Conservation (phyloP, 1,140 invertebrate genomes). For the Glossosoma conforme region DNA sequence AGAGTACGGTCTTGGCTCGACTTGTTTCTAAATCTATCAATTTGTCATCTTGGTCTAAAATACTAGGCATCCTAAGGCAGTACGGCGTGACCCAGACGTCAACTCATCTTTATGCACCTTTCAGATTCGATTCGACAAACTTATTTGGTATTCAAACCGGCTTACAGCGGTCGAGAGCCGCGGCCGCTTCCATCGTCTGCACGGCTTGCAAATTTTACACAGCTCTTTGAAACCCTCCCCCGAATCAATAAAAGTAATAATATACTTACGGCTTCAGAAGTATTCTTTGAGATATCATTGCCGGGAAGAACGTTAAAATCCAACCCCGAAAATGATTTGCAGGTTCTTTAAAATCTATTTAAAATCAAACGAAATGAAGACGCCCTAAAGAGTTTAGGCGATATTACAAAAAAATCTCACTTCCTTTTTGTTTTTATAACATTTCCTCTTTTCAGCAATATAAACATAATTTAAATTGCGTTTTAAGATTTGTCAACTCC, state of each 20-base stretch:
- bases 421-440: too few species aligned
- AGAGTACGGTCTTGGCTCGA: too few species aligned
- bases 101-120: neutral
- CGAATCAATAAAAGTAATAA: conserved; percentile 18
- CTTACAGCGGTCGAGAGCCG: neutral
- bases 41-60: too few species aligned
- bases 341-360: conserved; percentile 9
- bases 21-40: too few species aligned
- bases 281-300: conserved; percentile 4
- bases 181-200: neutral
- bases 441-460: too few species aligned
- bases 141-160: conserved; percentile 12
- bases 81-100: too few species aligned
- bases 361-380: conserved; percentile 1
- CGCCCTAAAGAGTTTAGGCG: too few species aligned
- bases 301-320: conserved; percentile 3
- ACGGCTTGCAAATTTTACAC: conserved; percentile 13
- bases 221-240: neutral
- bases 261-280: conserved; percentile 2
- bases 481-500: too few species aligned
- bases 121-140: neutral
- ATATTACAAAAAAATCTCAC: too few species aligned
- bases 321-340: conserved; percentile 14
- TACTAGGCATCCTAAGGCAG: too few species aligned
- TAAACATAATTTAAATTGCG: too few species aligned